A percentile compares a stretch with the other conserved stretches of the same genome.
Conservation (phyloP, 2,797 vertebrate genomes). For the Allobates femoralis region DNA sequence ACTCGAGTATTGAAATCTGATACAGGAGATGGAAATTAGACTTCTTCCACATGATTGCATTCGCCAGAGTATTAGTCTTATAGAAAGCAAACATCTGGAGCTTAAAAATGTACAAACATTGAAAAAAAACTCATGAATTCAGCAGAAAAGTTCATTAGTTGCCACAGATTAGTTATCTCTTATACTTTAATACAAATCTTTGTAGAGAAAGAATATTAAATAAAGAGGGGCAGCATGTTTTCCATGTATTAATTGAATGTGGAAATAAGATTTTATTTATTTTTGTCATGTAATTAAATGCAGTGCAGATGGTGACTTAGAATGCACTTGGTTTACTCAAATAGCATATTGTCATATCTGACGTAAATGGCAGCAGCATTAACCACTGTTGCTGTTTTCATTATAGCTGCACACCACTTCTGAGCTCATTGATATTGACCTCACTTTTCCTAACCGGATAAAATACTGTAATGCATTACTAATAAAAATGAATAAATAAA, state of each 20-base stretch:
- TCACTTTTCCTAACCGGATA: not conserved
- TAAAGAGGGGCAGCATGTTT: no score
- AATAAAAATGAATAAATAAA: no score
- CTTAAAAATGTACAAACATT: not conserved
- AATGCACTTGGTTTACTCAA: no score
- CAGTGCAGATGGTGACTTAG: no score
- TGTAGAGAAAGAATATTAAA: not conserved
- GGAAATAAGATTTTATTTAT: no score
- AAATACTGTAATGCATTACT: not conserved
- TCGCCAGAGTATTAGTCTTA: not conserved
- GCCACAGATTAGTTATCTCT: not conserved
- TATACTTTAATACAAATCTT: not conserved
- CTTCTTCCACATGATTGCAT: slow-evolving; percentile 13
- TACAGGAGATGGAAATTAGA: not conserved
- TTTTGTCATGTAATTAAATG: no score
- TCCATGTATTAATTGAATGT: not conserved
- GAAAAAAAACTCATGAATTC: not conserved
- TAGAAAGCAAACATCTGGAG: slow-evolving; percentile 23
- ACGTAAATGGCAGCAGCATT: not conserved
- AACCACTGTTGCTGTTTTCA: not conserved
- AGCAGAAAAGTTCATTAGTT: not conserved
- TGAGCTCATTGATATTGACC: not conserved
- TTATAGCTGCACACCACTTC: not conserved
- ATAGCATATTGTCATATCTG: not conserved
- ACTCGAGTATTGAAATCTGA: slow-evolving; percentile 2